Base-by-base conservation (phyloP, 2,113 vertebrate species). In the Salvelinus sp. region DNA sequence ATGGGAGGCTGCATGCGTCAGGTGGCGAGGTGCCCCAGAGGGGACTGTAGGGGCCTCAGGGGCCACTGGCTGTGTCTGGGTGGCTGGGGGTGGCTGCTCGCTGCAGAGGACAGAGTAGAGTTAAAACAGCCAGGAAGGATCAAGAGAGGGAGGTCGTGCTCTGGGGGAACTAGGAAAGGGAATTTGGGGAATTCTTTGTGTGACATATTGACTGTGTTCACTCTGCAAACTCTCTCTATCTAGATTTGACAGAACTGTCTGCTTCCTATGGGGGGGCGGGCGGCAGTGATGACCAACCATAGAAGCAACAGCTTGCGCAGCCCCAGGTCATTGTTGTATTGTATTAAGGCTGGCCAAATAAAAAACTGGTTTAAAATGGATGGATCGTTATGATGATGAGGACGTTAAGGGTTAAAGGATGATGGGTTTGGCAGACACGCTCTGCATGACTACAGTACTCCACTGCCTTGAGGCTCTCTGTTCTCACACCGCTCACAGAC, bases 1-100 rank as follows among this genome's bases (percentile, higher is more conserved):
- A 84, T 89, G 87, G 57, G 88, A 91, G 82, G 87, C 93, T 82
- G 91, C 91, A 70, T 87, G 74, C 23, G 92, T 91, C 85, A 91
- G 78, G 85, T 89, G 88, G 75, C 75, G 87, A 77, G 87, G 77
- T 74, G 84, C 89, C 82, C 66, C 60, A 47, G 72, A 58, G 72
- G 73, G 75, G 76, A 78, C n/a, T 81, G 84, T 85, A 82, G 83
- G 79, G 78, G 85, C 75, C 74, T 85, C 81, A 70, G 90, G 89
- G 79, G 89, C 74, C 82, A 82, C 84, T 81, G 16, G 28, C n/a
- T 73, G 47, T 71, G 58, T 22, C 22, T 54, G 16, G 25, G 73
- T 22, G 23, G 54, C 3, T 27, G 28, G 16, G 28, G 50, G 65
- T 16, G 25, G 44, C 65, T 67, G 65, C 65, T 30, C 23, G 65